These are phyloP conservation scores for Paratrypauchen microcephalus DNA, from an alignment of 2,797 vertebrate genomes.

Conservation along the genomic window DNA sequence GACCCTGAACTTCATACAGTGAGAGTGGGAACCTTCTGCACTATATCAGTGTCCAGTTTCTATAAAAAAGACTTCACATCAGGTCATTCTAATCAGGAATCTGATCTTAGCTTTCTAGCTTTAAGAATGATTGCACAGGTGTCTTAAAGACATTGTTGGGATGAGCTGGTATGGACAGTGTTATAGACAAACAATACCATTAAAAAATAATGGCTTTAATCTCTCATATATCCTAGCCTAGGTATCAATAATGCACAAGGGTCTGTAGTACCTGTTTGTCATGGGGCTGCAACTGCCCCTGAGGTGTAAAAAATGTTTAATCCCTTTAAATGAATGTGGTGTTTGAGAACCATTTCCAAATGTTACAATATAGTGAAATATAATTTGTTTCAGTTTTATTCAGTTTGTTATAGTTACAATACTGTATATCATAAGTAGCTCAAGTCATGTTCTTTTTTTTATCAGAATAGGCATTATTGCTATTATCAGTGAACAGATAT, in stretches of 20 bases:
- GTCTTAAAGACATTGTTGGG: conserved; percentile 15
- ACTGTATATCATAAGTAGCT: neutral
- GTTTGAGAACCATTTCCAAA: neutral
- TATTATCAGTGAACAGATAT: too few species aligned
- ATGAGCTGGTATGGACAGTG: conserved; percentile 9
- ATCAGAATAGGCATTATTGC: too few species aligned
- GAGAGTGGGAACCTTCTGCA: neutral
- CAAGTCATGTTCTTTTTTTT: neutral
- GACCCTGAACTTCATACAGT: conserved; percentile 3
- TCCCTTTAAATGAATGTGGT: neutral
- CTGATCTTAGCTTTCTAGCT: conserved; percentile 25
- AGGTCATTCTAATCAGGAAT: conserved; percentile 46
- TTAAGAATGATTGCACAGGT: conserved; percentile 4
- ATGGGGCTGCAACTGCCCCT: neutral
- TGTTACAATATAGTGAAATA: neutral
- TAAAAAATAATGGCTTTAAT: conserved; percentile 46
- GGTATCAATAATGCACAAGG: conserved; percentile 53
- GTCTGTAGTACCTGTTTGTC: conserved; percentile 2
- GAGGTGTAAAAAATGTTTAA: neutral
- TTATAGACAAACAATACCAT: conserved; percentile 17
- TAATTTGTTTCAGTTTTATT: neutral
- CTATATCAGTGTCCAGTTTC: conserved; percentile 42
- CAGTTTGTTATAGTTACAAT: neutral
- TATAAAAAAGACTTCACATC: conserved; percentile 38
- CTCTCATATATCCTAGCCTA: conserved; percentile 30